Conservation (phyloP, 2,113 vertebrate species). For the Heterotis niloticus region DNA sequence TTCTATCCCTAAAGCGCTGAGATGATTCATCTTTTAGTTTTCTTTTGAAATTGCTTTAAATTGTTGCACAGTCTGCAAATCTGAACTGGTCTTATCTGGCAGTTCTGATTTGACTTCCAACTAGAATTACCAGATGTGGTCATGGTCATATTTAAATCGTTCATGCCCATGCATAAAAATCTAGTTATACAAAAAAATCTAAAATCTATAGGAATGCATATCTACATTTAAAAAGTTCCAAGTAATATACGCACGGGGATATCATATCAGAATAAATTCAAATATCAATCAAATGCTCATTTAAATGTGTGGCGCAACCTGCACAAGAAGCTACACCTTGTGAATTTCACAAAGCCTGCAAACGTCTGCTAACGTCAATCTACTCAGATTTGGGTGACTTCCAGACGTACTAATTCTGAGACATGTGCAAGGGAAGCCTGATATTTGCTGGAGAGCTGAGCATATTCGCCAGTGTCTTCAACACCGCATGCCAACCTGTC, state of each 20-base stretch:
- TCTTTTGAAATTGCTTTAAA: not conserved
- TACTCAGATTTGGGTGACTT: constrained; percentile 1
- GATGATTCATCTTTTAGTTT: not conserved
- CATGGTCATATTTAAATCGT: not conserved
- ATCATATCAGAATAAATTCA: not conserved
- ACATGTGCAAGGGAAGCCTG: not conserved
- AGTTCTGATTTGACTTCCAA: not conserved
- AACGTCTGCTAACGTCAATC: constrained; percentile 19
- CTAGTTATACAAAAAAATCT: not conserved
- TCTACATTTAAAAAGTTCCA: no score
- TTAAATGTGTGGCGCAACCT: not conserved
- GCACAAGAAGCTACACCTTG: not conserved
- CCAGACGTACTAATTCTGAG: constrained; percentile 12
- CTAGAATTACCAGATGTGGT: not conserved
- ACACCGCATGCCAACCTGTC: not conserved
- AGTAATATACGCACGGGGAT: no score
- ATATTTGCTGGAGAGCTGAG: not conserved
- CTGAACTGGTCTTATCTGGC: not conserved
- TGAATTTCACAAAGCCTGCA: not conserved
- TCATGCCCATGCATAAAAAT: not conserved
- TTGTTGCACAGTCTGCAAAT: not conserved
- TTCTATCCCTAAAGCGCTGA: not conserved
- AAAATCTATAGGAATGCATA: not conserved
- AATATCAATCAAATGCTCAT: not conserved
- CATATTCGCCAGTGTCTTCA: not conserved